Evolutionary conservation across 2,113 vertebrate genomes (phyloP).

Genomic region (Malaclemys terrapin): DNA sequence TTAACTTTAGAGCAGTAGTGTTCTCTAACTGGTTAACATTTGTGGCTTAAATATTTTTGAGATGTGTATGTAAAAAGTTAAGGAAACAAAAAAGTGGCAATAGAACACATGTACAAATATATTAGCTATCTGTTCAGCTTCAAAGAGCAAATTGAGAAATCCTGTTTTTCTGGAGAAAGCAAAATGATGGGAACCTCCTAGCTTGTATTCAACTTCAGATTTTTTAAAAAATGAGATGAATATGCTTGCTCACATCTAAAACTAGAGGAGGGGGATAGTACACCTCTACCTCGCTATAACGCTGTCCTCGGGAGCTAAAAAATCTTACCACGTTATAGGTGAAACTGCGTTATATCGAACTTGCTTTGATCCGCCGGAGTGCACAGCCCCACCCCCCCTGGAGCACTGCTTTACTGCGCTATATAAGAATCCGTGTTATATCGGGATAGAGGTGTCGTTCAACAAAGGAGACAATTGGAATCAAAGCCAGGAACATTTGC

Average conservation of each 20-base stretch:
- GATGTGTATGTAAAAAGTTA: not conserved
- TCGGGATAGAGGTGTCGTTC: not conserved
- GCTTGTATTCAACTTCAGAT: not conserved
- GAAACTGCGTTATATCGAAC: too few relatives aligned
- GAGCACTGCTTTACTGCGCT: too few relatives aligned
- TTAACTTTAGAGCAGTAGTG: not conserved
- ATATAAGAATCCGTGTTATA: too few relatives aligned
- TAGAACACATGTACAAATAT: not conserved
- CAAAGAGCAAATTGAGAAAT: not conserved
- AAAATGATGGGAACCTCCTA: conserved; percentile 4
- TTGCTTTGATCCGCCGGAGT: too few relatives aligned
- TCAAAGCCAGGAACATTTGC: not conserved
- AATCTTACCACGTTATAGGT: too few relatives aligned
- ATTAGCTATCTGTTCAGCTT: not conserved
- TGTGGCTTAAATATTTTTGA: not conserved
- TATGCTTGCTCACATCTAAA: not conserved
- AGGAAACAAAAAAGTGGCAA: not conserved
- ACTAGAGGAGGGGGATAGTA: not conserved
- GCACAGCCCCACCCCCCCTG: too few relatives aligned
- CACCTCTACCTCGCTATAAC: too few relatives aligned
- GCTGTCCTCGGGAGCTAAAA: too few relatives aligned
- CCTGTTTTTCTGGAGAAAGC: not conserved
- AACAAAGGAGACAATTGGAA: conserved; percentile 13
- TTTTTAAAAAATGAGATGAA: not conserved
- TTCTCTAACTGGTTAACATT: not conserved